Conservation (phyloP, 1,140 invertebrate species). For the Euwallacea fornicatus region DNA sequence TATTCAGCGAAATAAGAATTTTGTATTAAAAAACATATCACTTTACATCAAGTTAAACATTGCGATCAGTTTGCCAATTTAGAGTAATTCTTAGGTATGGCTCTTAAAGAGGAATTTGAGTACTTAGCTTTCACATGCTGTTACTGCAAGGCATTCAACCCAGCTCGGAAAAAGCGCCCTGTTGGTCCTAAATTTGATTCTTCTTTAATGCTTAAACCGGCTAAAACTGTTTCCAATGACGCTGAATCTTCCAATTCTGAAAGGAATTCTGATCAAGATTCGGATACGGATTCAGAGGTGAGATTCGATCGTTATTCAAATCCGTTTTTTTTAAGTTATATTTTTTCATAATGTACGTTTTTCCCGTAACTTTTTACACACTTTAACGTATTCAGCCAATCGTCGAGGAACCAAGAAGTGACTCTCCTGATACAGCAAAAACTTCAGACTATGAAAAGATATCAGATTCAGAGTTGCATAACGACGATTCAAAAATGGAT, state of each 20-base stretch:
- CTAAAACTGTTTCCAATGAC: slow-evolving; percentile 10
- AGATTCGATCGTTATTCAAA: too few relatives aligned
- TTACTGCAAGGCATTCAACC: slow-evolving; percentile 83
- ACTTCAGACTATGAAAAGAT: slow-evolving; percentile 15
- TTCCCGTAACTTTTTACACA: too few relatives aligned
- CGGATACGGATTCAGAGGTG: slow-evolving; percentile 37
- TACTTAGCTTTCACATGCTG: slow-evolving; percentile 88
- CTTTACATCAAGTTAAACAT: too few relatives aligned
- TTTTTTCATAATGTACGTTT: too few relatives aligned
- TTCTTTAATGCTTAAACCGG: slow-evolving; percentile 37
- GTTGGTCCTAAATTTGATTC: slow-evolving; percentile 65
- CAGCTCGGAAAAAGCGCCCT: slow-evolving; percentile 79
- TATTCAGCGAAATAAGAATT: neutral
- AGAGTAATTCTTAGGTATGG: slow-evolving; percentile 71
- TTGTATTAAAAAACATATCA: too few relatives aligned
- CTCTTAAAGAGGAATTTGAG: slow-evolving; percentile 94
- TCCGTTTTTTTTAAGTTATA: too few relatives aligned
- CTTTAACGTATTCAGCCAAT: slow-evolving; percentile 1
- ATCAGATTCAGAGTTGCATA: slow-evolving; percentile 14
- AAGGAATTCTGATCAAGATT: slow-evolving; percentile 42
- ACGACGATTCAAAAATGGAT: slow-evolving; percentile 13
- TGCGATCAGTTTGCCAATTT: too few relatives aligned
- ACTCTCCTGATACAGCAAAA: slow-evolving; percentile 15
- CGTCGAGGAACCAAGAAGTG: slow-evolving; percentile 20
- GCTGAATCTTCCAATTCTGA: slow-evolving; percentile 46